Evolutionary conservation across 2,888 invertebrate genomes (phyloP).

Genomic region (Lycaena phlaeas): DNA sequence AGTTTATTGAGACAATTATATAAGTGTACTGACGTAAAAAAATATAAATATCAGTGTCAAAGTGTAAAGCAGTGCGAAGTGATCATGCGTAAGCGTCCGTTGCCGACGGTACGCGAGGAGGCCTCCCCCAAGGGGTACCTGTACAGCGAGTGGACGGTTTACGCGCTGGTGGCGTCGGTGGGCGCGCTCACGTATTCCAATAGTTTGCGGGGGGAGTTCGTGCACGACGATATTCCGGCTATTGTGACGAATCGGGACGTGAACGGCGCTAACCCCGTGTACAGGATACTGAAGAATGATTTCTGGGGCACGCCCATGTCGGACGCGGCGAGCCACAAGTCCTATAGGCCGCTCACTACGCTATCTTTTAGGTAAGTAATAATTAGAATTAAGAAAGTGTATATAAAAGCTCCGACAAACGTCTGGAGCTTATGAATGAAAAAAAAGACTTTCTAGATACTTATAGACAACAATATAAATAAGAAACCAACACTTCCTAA

Average conservation of each 20-base stretch:
- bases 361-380: conserved; percentile 85
- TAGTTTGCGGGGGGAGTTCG: conserved; percentile 85
- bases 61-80: too few relatives aligned
- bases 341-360: conserved; percentile 87
- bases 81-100: conserved; percentile 59
- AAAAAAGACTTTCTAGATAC: too few relatives aligned
- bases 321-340: conserved; percentile 88
- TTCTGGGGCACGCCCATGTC: conserved; percentile 94
- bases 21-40: too few relatives aligned
- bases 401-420: too few relatives aligned
- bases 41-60: too few relatives aligned
- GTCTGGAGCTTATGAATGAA: too few relatives aligned
- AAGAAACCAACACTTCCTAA: too few relatives aligned
- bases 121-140: conserved; percentile 33
- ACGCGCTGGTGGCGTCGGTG: conserved; percentile 76
- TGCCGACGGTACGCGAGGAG: conserved; percentile 62
- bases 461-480: too few relatives aligned
- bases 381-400: too few relatives aligned
- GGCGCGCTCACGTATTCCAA: conserved; percentile 81
- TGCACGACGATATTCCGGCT: conserved; percentile 91
- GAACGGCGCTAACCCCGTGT: conserved; percentile 75
- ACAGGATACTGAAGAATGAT: conserved; percentile 81
- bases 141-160: conserved; percentile 75
- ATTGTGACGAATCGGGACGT: conserved; percentile 88
- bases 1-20: too few relatives aligned